Evolutionary conservation across 92 coral and sea anemone genomes (phyloP), one percentile per base, ranked within the genome.

Genomic region (Palythoa caribaeorum): DNA sequence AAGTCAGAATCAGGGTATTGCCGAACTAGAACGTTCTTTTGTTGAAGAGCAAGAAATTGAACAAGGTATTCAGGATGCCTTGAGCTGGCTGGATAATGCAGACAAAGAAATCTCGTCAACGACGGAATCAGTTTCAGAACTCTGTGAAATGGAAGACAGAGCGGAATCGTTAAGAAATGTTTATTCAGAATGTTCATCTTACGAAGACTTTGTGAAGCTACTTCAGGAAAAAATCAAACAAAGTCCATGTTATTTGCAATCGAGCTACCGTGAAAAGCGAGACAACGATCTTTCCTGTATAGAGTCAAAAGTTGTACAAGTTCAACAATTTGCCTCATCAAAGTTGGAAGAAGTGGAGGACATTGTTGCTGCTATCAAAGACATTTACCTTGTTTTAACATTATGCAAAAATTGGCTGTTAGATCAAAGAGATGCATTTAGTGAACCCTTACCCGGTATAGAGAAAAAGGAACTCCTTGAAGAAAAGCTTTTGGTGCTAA

Each of bases 341-440:
- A 90, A 91, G 80, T 94, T 91, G 1, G 88, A 75, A 52, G 94
- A 93, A 66, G 84, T 88, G 9, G 88, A 93, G 52, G 79, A 87
- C 38, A 90, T 93, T 57, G 85, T 92, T 6, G 79, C 38, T 37
- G 90, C 87, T 38, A 91, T 91, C 2, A 81, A 63, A 16, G 90
- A 87, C 50, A 80, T 90, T 20, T 73, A 91, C 55, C 87, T 44
- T 12, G 74, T 84, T 54, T 88, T 93, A 44, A 87, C 87, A 36
- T 87, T 92, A 8, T 91, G 93, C 78, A 91, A 91, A 71, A 90
- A 90, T 52, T 95, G 94, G 94, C 78, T 94, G 15, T 80, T 87
- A 38, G 88, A 87, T 63, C 92, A 93, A 75, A 90, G 88, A 77
- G 90, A 76, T 16, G 35, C 91, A 69, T 79, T 93, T 6, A 28